Percentiles rank a stretch among this genome's conserved stretches.
phyloP scores from a whole-genome alignment of 2,888 invertebrate species.

The Nomada fabriciana region DNA sequence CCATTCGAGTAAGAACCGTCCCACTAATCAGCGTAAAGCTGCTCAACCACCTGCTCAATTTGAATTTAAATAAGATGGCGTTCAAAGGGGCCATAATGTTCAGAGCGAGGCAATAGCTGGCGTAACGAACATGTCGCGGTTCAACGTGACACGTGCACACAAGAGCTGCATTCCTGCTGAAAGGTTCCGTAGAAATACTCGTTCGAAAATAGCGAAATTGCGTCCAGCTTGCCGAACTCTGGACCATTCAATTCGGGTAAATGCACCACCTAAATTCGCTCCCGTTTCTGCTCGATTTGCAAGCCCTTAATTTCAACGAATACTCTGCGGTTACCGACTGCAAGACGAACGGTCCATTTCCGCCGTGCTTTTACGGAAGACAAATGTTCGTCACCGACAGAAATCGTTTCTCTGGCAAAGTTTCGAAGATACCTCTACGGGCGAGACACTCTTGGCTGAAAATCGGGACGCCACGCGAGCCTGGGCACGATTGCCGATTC shows the following conservation, averaged over 20 bases:
- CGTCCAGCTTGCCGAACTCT: not conserved
- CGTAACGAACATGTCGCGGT: slow-evolving; percentile 37
- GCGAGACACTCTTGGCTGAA: slow-evolving; percentile 6
- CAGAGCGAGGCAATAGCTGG: slow-evolving; percentile 23
- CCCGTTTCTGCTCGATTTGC: slow-evolving; percentile 5
- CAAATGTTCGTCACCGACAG: slow-evolving; percentile 11
- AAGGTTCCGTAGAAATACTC: slow-evolving; percentile 19
- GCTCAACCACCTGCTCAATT: slow-evolving; percentile 47
- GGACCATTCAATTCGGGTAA: slow-evolving; percentile 9
- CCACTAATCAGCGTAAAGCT: slow-evolving; percentile 37
- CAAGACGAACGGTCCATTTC: slow-evolving; percentile 1
- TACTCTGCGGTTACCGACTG: not conserved
- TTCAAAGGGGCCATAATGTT: slow-evolving; percentile 24
- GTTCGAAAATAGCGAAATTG: slow-evolving; percentile 23
- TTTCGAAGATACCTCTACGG: slow-evolving; percentile 20
- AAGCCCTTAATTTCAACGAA: slow-evolving; percentile 17
- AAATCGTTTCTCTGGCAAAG: not conserved
- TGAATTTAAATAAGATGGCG: slow-evolving; percentile 53
- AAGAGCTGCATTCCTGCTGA: slow-evolving; percentile 21
- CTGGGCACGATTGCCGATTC: slow-evolving; percentile 27
- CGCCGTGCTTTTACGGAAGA: slow-evolving; percentile 30
- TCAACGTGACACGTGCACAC: slow-evolving; percentile 34
- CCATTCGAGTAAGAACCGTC: slow-evolving; percentile 32
- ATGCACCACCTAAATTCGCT: slow-evolving; percentile 21
- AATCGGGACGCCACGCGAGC: slow-evolving; percentile 45